These are phyloP conservation scores for Ceratina australensis DNA, from an alignment of 1,140 invertebrate species.

Conservation along the genomic window DNA sequence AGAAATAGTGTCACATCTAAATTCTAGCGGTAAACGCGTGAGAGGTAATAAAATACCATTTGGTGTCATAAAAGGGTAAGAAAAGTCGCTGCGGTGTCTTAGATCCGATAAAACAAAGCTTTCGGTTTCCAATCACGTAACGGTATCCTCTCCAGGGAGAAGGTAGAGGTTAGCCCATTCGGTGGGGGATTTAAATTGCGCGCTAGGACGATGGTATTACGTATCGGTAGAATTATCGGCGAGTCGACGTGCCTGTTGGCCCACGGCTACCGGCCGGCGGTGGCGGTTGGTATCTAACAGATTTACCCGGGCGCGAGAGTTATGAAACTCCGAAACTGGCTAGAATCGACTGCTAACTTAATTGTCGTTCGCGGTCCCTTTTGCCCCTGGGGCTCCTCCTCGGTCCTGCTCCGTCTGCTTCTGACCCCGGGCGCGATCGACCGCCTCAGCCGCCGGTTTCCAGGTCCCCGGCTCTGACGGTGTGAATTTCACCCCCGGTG, in stretches of 20 bases:
- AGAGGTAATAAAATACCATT: too few species aligned
- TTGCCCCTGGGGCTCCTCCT: too few species aligned
- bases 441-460: slow-evolving; percentile 20
- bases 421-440: too few species aligned
- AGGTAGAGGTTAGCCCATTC: background rate
- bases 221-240: slow-evolving; percentile 40
- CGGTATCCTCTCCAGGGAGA: background rate
- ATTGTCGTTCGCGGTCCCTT: slow-evolving; percentile 19
- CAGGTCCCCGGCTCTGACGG: background rate
- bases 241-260: background rate
- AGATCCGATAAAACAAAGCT: background rate
- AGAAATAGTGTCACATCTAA: too few species aligned
- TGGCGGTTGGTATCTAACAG: slow-evolving; percentile 8
- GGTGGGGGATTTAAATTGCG: slow-evolving; percentile 17
- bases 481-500: slow-evolving; percentile 13
- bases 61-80: too few species aligned
- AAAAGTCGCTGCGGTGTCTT: too few species aligned
- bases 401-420: too few species aligned
- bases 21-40: too few species aligned
- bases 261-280: too few species aligned
- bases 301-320: slow-evolving; percentile 45
- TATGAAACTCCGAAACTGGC: slow-evolving; percentile 31
- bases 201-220: slow-evolving; percentile 15
- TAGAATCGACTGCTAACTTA: slow-evolving; percentile 50
- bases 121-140: slow-evolving; percentile 33